phyloP scores from a whole-genome alignment of 2,113 vertebrate genomes.

The Malurus elegans region DNA sequence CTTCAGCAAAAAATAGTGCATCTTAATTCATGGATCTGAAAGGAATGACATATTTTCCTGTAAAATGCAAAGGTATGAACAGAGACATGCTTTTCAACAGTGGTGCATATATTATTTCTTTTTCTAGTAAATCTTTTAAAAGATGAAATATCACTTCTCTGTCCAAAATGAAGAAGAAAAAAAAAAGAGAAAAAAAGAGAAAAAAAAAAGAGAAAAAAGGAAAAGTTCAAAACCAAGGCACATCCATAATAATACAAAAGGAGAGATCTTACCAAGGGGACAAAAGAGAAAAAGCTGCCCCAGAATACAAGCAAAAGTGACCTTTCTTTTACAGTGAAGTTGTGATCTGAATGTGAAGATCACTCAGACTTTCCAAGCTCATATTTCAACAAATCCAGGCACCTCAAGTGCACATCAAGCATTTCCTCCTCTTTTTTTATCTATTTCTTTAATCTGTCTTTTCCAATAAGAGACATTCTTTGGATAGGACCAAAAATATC shows the following conservation, averaged over 20 bases:
- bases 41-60: conserved; percentile 73
- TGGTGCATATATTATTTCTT: conserved; percentile 57
- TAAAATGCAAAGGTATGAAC: conserved; percentile 71
- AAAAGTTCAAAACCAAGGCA: conserved; percentile 61
- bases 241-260: conserved; percentile 61
- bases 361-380: conserved; percentile 46
- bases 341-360: conserved; percentile 55
- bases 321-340: conserved; percentile 63
- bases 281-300: conserved; percentile 47
- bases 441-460: conserved; percentile 4
- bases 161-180: not conserved
- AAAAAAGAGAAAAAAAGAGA: not conserved
- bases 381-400: not conserved
- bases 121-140: conserved; percentile 56
- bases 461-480: not conserved
- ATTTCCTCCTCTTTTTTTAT: conserved; percentile 5
- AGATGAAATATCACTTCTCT: conserved; percentile 55
- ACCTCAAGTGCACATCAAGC: conserved; percentile 13
- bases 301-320: conserved; percentile 42
- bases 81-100: conserved; percentile 60
- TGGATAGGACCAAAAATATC: conserved; percentile 23
- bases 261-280: conserved; percentile 47
- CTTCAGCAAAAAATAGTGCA: conserved; percentile 77
- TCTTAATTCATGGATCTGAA: conserved; percentile 76
- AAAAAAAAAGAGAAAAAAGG: not conserved